Percentiles rank a stretch among this genome's conserved stretches.
Evolutionary conservation across 2,888 invertebrate species (phyloP).

Genomic region (Platycheirus rosarum): DNA sequence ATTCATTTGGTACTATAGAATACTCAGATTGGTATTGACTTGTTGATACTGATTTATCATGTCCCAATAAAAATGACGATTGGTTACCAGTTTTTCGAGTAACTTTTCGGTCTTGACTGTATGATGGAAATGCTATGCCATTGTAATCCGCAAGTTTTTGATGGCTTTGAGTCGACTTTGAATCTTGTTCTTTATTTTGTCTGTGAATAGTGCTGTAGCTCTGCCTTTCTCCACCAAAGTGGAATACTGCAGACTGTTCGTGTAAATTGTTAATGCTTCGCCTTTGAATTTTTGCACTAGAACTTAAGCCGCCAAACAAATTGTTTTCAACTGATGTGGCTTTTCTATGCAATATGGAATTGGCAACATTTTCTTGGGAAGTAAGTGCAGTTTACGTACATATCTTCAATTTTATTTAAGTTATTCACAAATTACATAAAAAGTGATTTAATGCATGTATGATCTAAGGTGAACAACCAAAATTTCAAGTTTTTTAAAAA

Average conservation of each 20-base stretch:
- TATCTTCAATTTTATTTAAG: too few species aligned
- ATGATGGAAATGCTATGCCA: conserved; percentile 78
- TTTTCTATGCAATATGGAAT: conserved; percentile 91
- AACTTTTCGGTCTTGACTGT: conserved; percentile 76
- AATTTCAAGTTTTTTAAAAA: too few species aligned
- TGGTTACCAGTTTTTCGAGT: conserved; percentile 85
- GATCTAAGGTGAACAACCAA: too few species aligned
- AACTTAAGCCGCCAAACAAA: conserved; percentile 78
- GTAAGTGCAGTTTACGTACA: conserved; percentile 89
- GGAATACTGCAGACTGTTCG: conserved; percentile 87
- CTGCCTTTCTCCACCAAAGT: conserved; percentile 87
- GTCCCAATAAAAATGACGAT: conserved; percentile 91
- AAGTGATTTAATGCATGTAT: too few species aligned
- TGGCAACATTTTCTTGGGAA: conserved; percentile 88
- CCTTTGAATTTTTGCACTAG: conserved; percentile 88
- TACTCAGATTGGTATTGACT: conserved; percentile 90
- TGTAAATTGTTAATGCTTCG: conserved; percentile 91
- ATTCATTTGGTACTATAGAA: conserved; percentile 87
- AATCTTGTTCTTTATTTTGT: conserved; percentile 85
- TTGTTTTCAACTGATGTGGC: conserved; percentile 77
- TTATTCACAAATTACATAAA: too few species aligned
- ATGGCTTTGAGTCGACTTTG: conserved; percentile 70
- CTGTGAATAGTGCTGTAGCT: conserved; percentile 92
- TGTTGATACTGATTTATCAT: conserved; percentile 84
- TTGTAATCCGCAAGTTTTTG: conserved; percentile 71